A percentile compares a stretch with the other conserved stretches of the same genome.
Evolutionary conservation across 2,888 invertebrate species (phyloP).

Genomic region (Acanthosepion lycidas): DNA sequence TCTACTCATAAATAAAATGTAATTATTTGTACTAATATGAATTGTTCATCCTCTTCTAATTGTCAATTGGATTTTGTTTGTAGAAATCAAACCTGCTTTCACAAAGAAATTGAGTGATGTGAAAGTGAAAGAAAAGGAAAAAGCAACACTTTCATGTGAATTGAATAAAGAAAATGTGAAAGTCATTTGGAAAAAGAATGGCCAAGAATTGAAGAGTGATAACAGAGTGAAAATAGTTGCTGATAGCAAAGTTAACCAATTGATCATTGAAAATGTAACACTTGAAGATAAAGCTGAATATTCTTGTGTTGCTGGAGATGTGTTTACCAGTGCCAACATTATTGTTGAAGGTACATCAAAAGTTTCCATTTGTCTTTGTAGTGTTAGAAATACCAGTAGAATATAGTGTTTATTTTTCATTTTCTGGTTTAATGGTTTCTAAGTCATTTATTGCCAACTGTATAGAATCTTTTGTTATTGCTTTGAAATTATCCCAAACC

Average conservation of each 20-base stretch:
- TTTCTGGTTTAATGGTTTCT: background rate
- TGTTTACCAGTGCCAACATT: constrained; percentile 8
- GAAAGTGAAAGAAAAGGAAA: constrained; percentile 55
- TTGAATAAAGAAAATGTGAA: constrained; percentile 64
- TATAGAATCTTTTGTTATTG: background rate
- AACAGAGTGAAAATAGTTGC: too few relatives aligned
- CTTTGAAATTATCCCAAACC: background rate
- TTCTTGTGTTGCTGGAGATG: constrained; percentile 37
- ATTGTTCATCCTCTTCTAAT: background rate
- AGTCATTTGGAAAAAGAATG: constrained; percentile 33
- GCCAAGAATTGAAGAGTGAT: constrained; percentile 18
- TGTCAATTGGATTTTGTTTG: background rate
- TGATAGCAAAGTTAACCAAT: too few relatives aligned
- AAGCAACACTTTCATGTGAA: constrained; percentile 55
- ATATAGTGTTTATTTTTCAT: background rate
- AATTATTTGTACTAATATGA: too few relatives aligned
- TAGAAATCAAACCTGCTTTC: constrained; percentile 51
- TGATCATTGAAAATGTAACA: too few relatives aligned
- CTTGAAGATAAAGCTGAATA: too few relatives aligned
- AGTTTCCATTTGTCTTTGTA: background rate
- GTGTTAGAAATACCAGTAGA: background rate
- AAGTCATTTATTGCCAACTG: background rate
- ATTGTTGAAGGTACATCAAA: background rate
- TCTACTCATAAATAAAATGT: too few relatives aligned
- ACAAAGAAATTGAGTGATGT: constrained; percentile 53